These are phyloP conservation scores for Punctoribates punctum DNA, from an alignment of 2,888 invertebrate genomes.

Conservation along the genomic window DNA sequence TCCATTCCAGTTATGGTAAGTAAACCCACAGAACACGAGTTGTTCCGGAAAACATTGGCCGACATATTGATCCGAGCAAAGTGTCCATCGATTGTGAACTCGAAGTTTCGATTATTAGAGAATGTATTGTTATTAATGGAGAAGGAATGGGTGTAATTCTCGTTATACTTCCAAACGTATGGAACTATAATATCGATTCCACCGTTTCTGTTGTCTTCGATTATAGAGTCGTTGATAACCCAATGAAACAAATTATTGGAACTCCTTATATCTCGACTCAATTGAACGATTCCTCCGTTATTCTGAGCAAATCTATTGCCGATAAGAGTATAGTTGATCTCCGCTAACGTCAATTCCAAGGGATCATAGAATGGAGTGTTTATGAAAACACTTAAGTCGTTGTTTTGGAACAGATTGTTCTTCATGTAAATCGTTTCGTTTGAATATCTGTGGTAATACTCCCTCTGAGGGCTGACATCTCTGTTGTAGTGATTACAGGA, in stretches of 20 bases:
- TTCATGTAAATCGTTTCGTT: slow-evolving; percentile 79
- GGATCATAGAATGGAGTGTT: slow-evolving; percentile 72
- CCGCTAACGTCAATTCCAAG: slow-evolving; percentile 56
- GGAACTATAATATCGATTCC: slow-evolving; percentile 86
- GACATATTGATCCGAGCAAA: slow-evolving; percentile 84
- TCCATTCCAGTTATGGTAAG: slow-evolving; percentile 89
- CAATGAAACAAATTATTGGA: slow-evolving; percentile 98
- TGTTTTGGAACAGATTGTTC: slow-evolving; percentile 73
- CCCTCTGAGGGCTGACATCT: slow-evolving; percentile 76
- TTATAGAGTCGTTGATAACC: slow-evolving; percentile 75
- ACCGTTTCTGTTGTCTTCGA: slow-evolving; percentile 77
- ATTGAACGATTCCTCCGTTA: slow-evolving; percentile 76
- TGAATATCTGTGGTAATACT: slow-evolving; percentile 74
- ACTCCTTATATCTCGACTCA: slow-evolving; percentile 84
- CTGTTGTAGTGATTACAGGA: slow-evolving; percentile 79
- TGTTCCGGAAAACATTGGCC: slow-evolving; percentile 76
- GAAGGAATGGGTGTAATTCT: slow-evolving; percentile 87
- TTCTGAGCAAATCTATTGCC: slow-evolving; percentile 80
- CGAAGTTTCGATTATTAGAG: slow-evolving; percentile 75
- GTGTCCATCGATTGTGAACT: slow-evolving; percentile 82
- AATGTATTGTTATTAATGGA: slow-evolving; percentile 82
- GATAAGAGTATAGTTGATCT: slow-evolving; percentile 84
- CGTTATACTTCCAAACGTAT: slow-evolving; percentile 91
- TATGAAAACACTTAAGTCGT: slow-evolving; percentile 72
- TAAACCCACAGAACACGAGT: slow-evolving; percentile 74